Conservation (phyloP, 2,888 invertebrate species). For the Drosophila prostipennis region DNA sequence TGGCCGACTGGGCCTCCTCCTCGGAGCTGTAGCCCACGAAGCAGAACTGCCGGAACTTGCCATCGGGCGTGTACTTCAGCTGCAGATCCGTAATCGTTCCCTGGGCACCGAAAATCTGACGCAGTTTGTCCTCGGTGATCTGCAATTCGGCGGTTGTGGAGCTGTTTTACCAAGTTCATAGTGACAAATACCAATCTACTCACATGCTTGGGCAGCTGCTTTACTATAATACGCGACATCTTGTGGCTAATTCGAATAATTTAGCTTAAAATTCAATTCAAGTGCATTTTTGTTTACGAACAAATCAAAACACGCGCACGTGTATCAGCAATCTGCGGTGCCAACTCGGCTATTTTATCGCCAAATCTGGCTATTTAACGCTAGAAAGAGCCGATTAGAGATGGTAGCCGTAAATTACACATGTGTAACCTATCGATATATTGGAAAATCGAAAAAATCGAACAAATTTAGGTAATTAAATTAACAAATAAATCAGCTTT, state of each 20-base stretch:
- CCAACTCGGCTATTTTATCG: too few relatives aligned
- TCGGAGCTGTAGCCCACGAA: slow-evolving; percentile 95
- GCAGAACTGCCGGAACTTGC: slow-evolving; percentile 96
- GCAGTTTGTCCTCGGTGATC: slow-evolving; percentile 91
- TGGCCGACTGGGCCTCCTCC: slow-evolving; percentile 91
- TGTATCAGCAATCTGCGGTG: neutral
- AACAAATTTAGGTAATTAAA: neutral
- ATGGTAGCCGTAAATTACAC: neutral
- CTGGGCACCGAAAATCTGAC: slow-evolving; percentile 90
- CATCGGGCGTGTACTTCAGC: slow-evolving; percentile 95
- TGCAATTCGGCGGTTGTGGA: slow-evolving; percentile 77
- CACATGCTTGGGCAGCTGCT: slow-evolving; percentile 95
- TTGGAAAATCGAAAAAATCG: neutral
- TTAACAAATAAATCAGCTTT: too few relatives aligned
- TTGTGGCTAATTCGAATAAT: slow-evolving; percentile 10
- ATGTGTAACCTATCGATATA: neutral
- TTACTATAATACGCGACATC: slow-evolving; percentile 92
- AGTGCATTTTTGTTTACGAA: slow-evolving; percentile 65
- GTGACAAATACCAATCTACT: slow-evolving; percentile 73
- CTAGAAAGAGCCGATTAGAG: neutral
- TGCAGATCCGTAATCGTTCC: slow-evolving; percentile 97
- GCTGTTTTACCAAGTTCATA: too few relatives aligned
- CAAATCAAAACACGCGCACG: slow-evolving; percentile 42
- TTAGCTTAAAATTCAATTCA: slow-evolving; percentile 17
- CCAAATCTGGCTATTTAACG: too few relatives aligned